These are phyloP conservation scores for Ecdyonurus torrentis DNA, from an alignment of 2,888 invertebrate species.

Conservation along the genomic window DNA sequence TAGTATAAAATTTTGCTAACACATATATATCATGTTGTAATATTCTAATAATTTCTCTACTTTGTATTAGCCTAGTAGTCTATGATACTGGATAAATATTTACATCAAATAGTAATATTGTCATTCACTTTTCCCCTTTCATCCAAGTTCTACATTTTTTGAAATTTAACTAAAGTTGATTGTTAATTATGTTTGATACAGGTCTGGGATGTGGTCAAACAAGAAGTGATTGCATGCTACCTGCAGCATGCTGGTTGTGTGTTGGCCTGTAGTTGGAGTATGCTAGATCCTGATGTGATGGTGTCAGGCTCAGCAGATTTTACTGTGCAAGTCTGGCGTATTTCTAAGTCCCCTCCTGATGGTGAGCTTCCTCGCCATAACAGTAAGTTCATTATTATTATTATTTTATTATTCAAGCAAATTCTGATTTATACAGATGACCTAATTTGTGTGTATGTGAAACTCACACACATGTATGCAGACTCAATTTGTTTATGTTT, in stretches of 20 bases:
- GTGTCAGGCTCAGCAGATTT: conserved; percentile 51
- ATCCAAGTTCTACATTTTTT: no score
- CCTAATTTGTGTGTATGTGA: no score
- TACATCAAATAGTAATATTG: not conserved
- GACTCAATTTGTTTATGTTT: no score
- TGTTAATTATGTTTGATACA: no score
- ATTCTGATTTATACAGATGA: no score
- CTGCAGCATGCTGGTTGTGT: conserved; percentile 35
- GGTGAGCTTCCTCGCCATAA: not conserved
- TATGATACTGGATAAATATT: not conserved
- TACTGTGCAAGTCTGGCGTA: conserved; percentile 46
- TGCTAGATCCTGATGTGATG: conserved; percentile 37
- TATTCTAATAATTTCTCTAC: not conserved
- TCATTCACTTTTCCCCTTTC: not conserved
- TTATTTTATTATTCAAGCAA: no score
- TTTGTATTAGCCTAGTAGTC: not conserved
- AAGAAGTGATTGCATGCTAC: conserved; percentile 39
- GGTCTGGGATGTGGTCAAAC: conserved; percentile 44
- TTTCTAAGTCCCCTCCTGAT: conserved; percentile 21
- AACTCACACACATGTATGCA: no score
- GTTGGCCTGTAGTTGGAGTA: conserved; percentile 46
- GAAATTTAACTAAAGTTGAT: no score
- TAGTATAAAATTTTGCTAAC: conserved; percentile 14
- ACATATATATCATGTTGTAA: conserved; percentile 2
- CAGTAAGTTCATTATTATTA: not conserved